Evolutionary conservation across 1,140 invertebrate species (phyloP).

Genomic region (Drosophila mayri): DNA sequence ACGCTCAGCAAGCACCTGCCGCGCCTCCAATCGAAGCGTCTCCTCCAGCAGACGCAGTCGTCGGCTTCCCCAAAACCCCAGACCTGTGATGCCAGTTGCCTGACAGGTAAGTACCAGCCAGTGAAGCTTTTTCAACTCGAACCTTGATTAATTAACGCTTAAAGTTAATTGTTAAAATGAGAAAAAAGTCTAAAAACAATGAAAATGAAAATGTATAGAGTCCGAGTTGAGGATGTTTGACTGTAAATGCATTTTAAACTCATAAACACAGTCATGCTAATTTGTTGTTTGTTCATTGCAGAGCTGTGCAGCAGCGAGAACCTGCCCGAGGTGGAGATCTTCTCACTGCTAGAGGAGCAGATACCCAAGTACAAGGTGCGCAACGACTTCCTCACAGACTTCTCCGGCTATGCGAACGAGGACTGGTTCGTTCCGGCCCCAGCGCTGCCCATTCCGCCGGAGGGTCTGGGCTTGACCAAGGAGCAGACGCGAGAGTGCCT

Average conservation of each 20-base stretch:
- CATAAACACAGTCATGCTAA: conserved; percentile 35
- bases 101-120: conserved; percentile 65
- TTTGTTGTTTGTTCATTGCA: conserved; percentile 84
- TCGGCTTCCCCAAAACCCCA: conserved; percentile 52
- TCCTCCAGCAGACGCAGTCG: conserved; percentile 66
- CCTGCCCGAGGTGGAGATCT: conserved; percentile 96
- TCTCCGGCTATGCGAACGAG: conserved; percentile 96
- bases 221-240: conserved; percentile 1
- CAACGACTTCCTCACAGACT: conserved; percentile 97
- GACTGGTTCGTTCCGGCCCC: conserved; percentile 97
- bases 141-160: not conserved
- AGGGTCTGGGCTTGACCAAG: conserved; percentile 94
- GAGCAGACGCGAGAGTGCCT: conserved; percentile 96
- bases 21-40: conserved; percentile 74
- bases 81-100: conserved; percentile 74
- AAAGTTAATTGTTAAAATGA: not conserved
- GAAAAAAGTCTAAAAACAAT: not conserved
- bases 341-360: conserved; percentile 97
- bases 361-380: conserved; percentile 97
- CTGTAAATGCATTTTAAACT: conserved; percentile 9
- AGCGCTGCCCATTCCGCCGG: conserved; percentile 89
- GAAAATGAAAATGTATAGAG: not conserved
- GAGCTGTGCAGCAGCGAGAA: conserved; percentile 95
- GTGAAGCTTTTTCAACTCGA: not conserved
- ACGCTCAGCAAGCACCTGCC: conserved; percentile 83